phyloP scores from a whole-genome alignment of 1,140 invertebrate species.

The Diachasma alloeum region DNA sequence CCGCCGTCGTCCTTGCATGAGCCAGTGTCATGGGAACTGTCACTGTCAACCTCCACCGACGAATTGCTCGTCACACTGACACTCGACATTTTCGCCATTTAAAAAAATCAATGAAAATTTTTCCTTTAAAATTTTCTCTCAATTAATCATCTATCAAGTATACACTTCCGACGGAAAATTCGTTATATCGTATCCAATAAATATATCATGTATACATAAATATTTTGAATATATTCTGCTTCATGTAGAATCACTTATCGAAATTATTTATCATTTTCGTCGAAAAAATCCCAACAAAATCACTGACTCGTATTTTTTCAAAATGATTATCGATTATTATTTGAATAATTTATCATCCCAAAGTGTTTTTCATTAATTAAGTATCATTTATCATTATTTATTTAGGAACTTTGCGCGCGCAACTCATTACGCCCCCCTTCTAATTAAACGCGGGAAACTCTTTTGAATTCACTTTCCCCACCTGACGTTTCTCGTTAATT shows the following conservation, averaged over 20 bases:
- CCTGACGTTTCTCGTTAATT: neutral
- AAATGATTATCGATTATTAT: conserved; percentile 6
- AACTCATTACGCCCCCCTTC: conserved; percentile 62
- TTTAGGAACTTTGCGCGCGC: conserved; percentile 66
- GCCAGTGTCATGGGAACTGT: conserved; percentile 56
- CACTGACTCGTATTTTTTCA: neutral
- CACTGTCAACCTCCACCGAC: conserved; percentile 62
- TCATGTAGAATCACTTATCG: neutral
- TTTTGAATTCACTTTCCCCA: neutral
- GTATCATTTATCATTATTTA: conserved; percentile 25
- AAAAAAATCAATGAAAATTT: neutral
- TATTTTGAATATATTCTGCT: conserved; percentile 2
- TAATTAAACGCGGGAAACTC: conserved; percentile 62
- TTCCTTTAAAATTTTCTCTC: neutral
- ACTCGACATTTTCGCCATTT: conserved; percentile 53
- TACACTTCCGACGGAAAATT: neutral
- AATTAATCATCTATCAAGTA: neutral
- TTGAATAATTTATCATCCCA: neutral
- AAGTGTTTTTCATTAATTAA: neutral
- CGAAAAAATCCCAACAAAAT: neutral
- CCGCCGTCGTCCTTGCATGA: conserved; percentile 49
- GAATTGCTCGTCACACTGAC: conserved; percentile 62
- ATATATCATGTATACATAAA: neutral
- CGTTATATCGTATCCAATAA: neutral
- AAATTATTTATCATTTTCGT: neutral